phyloP scores from a whole-genome alignment of 1,140 invertebrate genomes.

The Drosophila bipectinata region DNA sequence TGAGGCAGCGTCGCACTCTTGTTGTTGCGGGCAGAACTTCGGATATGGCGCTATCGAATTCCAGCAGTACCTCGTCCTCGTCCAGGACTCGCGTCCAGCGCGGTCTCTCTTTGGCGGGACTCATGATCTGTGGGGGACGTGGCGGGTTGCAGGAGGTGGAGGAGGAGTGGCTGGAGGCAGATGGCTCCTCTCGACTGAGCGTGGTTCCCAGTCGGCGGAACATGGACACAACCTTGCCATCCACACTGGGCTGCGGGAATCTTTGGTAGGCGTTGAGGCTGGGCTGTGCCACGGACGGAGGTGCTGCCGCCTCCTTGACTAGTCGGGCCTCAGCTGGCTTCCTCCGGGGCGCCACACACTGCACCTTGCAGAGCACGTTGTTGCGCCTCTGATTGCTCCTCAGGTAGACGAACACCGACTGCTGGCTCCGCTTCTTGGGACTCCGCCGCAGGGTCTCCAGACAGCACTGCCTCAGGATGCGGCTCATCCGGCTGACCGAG shows the following conservation, averaged over 20 bases:
- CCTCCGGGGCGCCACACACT: slow-evolving; percentile 28
- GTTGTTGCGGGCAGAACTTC: slow-evolving; percentile 69
- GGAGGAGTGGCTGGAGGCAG: neutral
- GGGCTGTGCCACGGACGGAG: neutral
- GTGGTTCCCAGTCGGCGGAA: slow-evolving; percentile 76
- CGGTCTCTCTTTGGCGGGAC: slow-evolving; percentile 64
- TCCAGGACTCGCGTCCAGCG: slow-evolving; percentile 70
- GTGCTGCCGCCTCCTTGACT: slow-evolving; percentile 11
- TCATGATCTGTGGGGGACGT: slow-evolving; percentile 65
- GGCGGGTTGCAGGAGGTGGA: slow-evolving; percentile 3
- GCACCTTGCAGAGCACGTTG: slow-evolving; percentile 30
- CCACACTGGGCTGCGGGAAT: slow-evolving; percentile 65
- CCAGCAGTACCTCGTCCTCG: slow-evolving; percentile 74
- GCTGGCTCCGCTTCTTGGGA: slow-evolving; percentile 34
- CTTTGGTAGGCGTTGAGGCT: slow-evolving; percentile 55
- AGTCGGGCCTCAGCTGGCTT: slow-evolving; percentile 9
- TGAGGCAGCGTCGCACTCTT: slow-evolving; percentile 45
- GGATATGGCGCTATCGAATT: slow-evolving; percentile 78
- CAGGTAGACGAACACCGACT: slow-evolving; percentile 24
- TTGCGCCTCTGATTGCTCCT: slow-evolving; percentile 15
- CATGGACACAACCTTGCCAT: slow-evolving; percentile 82
- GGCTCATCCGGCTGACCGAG: slow-evolving; percentile 28
- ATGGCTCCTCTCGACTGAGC: slow-evolving; percentile 39
- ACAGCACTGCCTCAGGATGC: slow-evolving; percentile 45
- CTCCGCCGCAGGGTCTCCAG: slow-evolving; percentile 39